Percentiles rank a stretch among this genome's conserved stretches.
Conservation (phyloP, 2,888 invertebrate genomes). For the Morpho achilles region DNA sequence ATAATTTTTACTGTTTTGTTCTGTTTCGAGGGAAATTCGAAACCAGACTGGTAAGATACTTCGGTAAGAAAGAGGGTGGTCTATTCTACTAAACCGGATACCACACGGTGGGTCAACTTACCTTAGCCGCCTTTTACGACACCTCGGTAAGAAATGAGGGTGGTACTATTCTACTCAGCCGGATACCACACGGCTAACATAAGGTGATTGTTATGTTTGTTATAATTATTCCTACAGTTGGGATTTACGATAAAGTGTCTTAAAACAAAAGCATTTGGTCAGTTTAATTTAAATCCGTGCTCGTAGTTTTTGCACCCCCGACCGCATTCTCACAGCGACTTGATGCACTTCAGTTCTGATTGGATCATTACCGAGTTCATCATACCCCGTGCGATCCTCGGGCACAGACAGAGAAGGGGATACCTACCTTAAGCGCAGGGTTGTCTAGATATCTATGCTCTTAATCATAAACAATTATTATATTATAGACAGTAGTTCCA, state of each 20-base stretch:
- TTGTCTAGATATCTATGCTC: neutral
- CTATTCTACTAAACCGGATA: no score
- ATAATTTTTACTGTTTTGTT: no score
- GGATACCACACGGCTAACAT: no score
- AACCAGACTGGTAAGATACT: no score
- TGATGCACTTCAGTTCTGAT: conserved; percentile 79
- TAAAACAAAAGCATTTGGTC: conserved; percentile 66
- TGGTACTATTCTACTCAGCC: no score
- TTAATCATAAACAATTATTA: neutral
- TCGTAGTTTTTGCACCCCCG: conserved; percentile 76
- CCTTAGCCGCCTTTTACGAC: no score
- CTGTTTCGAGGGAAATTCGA: no score
- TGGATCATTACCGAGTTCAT: conserved; percentile 80
- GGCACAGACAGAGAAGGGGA: conserved; percentile 56
- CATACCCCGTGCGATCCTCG: conserved; percentile 75
- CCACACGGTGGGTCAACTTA: no score
- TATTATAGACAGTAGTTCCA: no score
- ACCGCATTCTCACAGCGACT: conserved; percentile 78
- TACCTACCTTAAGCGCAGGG: conserved; percentile 29
- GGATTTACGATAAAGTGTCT: conserved; percentile 41
- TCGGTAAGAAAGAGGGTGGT: no score
- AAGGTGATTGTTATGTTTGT: neutral
- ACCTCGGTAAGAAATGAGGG: no score
- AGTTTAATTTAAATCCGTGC: conserved; percentile 74
- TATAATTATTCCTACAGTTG: conserved; percentile 23